Evolutionary conservation across 2,113 vertebrate genomes (phyloP).

Genomic region (Takifugu flavidus): DNA sequence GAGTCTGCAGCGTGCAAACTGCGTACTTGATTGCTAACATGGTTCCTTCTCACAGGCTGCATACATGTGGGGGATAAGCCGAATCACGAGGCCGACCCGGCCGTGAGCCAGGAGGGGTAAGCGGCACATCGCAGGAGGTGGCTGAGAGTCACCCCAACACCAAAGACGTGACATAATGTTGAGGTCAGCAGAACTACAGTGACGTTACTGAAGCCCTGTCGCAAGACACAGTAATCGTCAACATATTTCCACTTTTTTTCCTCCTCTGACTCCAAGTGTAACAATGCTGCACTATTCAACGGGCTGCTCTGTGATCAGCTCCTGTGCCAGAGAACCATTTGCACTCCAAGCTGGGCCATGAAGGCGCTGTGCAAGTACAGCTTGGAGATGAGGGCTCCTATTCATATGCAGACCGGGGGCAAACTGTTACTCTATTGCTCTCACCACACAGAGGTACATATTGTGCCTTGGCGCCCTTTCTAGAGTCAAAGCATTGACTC

Average conservation of each 20-base stretch:
- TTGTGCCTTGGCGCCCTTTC: slow-evolving; percentile 47
- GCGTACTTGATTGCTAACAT: slow-evolving; percentile 35
- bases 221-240: slow-evolving; percentile 44
- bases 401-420: slow-evolving; percentile 63
- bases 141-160: too few species aligned
- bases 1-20: slow-evolving; percentile 18
- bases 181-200: slow-evolving; percentile 55
- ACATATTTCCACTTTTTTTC: slow-evolving; percentile 47
- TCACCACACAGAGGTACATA: slow-evolving; percentile 53
- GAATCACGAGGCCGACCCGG: slow-evolving; percentile 51
- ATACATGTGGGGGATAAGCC: slow-evolving; percentile 54
- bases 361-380: slow-evolving; percentile 47
- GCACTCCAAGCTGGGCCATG: slow-evolving; percentile 60
- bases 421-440: slow-evolving; percentile 55
- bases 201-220: slow-evolving; percentile 29
- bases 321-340: slow-evolving; percentile 60
- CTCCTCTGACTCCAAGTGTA: slow-evolving; percentile 20
- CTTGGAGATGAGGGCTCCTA: slow-evolving; percentile 61
- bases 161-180: slow-evolving; percentile 56
- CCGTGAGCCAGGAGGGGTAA: slow-evolving; percentile 18
- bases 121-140: not conserved
- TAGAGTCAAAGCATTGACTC: slow-evolving; percentile 37
- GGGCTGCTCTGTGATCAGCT: slow-evolving; percentile 43
- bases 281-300: slow-evolving; percentile 62
- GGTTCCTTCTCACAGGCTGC: slow-evolving; percentile 20